Base-by-base conservation (phyloP, 2,797 vertebrate species). In the Lepilemur ruficaudatus region DNA sequence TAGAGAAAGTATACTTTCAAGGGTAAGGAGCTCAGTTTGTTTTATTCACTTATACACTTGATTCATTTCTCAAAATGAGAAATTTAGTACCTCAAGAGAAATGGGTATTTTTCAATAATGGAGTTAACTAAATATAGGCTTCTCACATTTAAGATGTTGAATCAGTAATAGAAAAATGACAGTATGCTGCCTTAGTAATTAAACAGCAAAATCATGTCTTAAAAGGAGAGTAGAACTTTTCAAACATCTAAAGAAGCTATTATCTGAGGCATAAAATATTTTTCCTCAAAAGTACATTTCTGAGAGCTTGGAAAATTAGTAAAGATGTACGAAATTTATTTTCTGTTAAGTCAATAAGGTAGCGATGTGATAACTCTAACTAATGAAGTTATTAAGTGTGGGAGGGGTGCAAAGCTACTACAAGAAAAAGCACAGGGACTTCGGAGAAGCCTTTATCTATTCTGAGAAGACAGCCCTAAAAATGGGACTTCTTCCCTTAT, bases 251-350 rank as follows among this genome's bases (percentile, higher is more conserved):
- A 97, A 96, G 97, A 97, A 55, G 25, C 13, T 86, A 96, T 23
- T 92, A 97, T 55, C 57, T 35, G 52, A 97, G 82, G 95, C 82
- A 89, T 41, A 95, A 93, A 70, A 97, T 95, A 81, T 86, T 97
- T 97, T 95, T 96, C 90, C 75, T 9, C 12, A 67, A 97, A 97
- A 94, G 80, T 92, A 73, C 18, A 69, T 91, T 97, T 97, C 8
- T 95, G 78, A 95, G 84, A 97, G 50, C 50, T 81, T 94, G 76
- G 52, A 96, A 97, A 98, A 97, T 98, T 97, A 98, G 83, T 89
- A 96, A 90, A 95, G 76, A 96, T 81, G 76, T 55, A 92, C 91
- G 46, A 85, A 95, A 96, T 96, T 91, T 95, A 97, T 84, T 94
- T 97, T 80, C 41, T 57, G 7, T 93, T 96, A 97, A 97, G 91